Base-by-base conservation (phyloP, 2,888 invertebrate genomes). In the Listrodromus nycthemerus region DNA sequence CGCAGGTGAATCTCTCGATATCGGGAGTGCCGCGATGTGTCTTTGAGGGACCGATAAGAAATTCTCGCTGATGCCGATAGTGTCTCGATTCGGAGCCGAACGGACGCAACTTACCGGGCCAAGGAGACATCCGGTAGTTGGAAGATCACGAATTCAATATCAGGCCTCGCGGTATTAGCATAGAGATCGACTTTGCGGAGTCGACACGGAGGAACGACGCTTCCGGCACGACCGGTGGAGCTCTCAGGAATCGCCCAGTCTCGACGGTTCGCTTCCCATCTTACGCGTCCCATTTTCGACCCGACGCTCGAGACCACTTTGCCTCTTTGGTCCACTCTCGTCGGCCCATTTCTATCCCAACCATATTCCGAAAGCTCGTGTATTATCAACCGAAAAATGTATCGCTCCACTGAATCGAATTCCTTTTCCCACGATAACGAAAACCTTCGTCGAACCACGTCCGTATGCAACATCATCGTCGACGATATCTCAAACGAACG, bases 81-180 rank as follows among this genome's bases (percentile, higher is more conserved):
- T 48, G 65, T 21, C 13, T 41, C 13, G 41, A 30, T n/a, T 61
- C n/a, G 30, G 41, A 48, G 27, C 58, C 13, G 45, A 61, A 45
- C 27, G 19, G 48, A 7, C 63, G 73, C 33, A 13, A 74, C 45
- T 61, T 61, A 45, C 45, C 45, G 41, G 41, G 66, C 61, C 50
- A 80, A 79, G 70, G 79, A 82, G 83, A 85, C 86, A 87, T 87
- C 86, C 85, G 87, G 82, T 81, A 86, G 86, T 69, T 75, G 69
- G 81, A 83, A 83, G 82, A 87, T 86, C 80, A 84, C 87, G 85
- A 87, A 89, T 89, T 89, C 89, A 89, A 89, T 89, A 89, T 89
- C 89, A 84, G 87, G 86, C 88, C 86, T 87, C 48, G 63, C 61
- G 84, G 76, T 74, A 89, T 89, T 89, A 89, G 89, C 89, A 89